Conservation (phyloP, 2,888 invertebrate species). For the Meloe dianella region DNA sequence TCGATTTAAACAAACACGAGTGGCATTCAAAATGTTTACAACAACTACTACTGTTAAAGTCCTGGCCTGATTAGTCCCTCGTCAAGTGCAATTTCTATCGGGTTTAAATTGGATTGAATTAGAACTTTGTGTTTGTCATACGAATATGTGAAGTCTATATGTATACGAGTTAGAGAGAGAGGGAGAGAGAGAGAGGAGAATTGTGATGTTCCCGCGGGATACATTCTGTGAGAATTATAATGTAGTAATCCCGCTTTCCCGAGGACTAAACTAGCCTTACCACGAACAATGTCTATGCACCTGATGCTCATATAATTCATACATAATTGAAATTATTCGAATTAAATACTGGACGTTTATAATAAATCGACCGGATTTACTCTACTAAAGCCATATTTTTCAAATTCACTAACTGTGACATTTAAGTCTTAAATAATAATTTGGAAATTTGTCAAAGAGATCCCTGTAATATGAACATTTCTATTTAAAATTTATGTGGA, state of each 20-base stretch:
- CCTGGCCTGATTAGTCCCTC: slow-evolving; percentile 50
- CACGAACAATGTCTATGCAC: slow-evolving; percentile 33
- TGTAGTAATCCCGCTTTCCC: slow-evolving; percentile 37
- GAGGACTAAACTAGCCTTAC: slow-evolving; percentile 39
- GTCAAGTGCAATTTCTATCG: slow-evolving; percentile 55
- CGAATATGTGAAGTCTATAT: slow-evolving; percentile 25
- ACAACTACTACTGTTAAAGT: slow-evolving; percentile 42
- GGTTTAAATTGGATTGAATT: slow-evolving; percentile 54
- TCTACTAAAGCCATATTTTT: background rate
- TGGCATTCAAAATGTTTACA: slow-evolving; percentile 48
- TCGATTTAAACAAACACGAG: slow-evolving; percentile 51
- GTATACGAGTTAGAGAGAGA: background rate
- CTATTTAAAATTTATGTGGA: background rate
- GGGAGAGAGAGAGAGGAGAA: background rate
- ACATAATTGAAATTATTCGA: slow-evolving; percentile 39
- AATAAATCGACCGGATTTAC: slow-evolving; percentile 32
- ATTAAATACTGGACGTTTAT: slow-evolving; percentile 31
- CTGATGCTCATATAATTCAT: slow-evolving; percentile 39
- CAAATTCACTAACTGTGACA: background rate
- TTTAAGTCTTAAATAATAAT: background rate
- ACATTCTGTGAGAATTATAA: slow-evolving; percentile 37
- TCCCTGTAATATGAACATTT: slow-evolving; percentile 1
- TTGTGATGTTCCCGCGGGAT: slow-evolving; percentile 34
- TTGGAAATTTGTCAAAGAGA: background rate
- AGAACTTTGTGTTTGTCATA: slow-evolving; percentile 47